Evolutionary conservation across 2,113 vertebrate species (phyloP), one percentile per base, ranked within the genome.

Genomic region (Dipodomys stephensi): DNA sequence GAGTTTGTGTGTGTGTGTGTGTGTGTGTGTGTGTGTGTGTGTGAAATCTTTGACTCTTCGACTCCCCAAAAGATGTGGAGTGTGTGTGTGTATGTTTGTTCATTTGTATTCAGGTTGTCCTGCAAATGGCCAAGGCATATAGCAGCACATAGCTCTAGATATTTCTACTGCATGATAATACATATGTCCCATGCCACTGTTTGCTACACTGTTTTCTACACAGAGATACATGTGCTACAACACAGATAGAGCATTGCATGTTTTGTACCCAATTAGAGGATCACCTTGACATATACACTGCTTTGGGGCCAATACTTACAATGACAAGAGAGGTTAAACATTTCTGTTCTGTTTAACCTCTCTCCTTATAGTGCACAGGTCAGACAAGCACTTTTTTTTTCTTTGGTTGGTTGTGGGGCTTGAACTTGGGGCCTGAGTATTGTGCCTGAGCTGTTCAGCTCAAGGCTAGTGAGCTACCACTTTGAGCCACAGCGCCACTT

Each of bases 341-440:
- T 57, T 57, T 57, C 53, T 57, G 15, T 57, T 57, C 15, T 57
- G 15, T 57, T 57, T 57, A 46, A 35, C 28, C 20, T 88, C 11
- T 84, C 44, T 85, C 28, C 18, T 90, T 77, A 28, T 77, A 88
- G 23, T 23, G 60, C 83, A 80, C 78, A 16, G 46, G 53, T 84
- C 90, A 82, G 81, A 69, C 94, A 91, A 94, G 8, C 9, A 67
- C 15, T 67, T 90, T 35, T 90, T 46, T 57, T 57, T 57, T n/a
- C n/a, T 57, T 39, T 39, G 35, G 35, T 39, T 39, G 35, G 35
- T 39, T 39, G 35, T 39, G 35, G 35, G 35, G 35, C 35, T 39
- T 39, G 35, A 39, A 39, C 35, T 39, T 39, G 35, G 35, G 35
- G 35, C 35, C 35, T 39, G 35, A 39, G 35, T 39, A 39, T 39